These are phyloP conservation scores for Triplophysa tibetana DNA, from an alignment of 2,113 vertebrate genomes.

Conservation along the genomic window DNA sequence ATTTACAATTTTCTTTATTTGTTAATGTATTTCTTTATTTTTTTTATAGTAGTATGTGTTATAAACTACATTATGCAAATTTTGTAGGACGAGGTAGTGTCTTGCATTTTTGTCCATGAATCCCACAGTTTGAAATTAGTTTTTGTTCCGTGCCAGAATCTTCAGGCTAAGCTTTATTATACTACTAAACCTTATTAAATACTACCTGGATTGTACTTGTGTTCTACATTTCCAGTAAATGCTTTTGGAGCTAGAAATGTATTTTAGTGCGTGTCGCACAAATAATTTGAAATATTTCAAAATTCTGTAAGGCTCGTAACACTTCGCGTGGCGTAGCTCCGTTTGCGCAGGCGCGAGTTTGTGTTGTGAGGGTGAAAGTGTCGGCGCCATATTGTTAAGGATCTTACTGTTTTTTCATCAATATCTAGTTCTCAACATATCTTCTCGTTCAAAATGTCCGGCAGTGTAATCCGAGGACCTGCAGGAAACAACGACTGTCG, in stretches of 20 bases:
- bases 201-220: no score
- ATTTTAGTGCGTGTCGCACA: no score
- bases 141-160: no score
- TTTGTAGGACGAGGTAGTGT: not conserved
- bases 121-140: no score
- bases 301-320: no score
- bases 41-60: not conserved
- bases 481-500: slow-evolving; percentile 95
- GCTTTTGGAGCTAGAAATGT: no score
- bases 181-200: no score
- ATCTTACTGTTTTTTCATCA: not conserved
- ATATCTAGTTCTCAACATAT: not conserved
- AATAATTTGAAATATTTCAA: no score
- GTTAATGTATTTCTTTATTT: not conserved
- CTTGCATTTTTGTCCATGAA: no score
- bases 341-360: not conserved
- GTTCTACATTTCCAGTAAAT: no score
- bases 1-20: no score
- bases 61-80: not conserved
- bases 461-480: slow-evolving; percentile 88
- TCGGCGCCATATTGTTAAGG: slow-evolving; percentile 58
- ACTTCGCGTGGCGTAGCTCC: not conserved
- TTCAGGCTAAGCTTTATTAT: no score
- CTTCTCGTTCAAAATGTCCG: slow-evolving; percentile 78
- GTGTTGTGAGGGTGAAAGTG: slow-evolving; percentile 18